Conservation (phyloP, 1,140 invertebrate genomes). For the Drosophila subobscura region DNA sequence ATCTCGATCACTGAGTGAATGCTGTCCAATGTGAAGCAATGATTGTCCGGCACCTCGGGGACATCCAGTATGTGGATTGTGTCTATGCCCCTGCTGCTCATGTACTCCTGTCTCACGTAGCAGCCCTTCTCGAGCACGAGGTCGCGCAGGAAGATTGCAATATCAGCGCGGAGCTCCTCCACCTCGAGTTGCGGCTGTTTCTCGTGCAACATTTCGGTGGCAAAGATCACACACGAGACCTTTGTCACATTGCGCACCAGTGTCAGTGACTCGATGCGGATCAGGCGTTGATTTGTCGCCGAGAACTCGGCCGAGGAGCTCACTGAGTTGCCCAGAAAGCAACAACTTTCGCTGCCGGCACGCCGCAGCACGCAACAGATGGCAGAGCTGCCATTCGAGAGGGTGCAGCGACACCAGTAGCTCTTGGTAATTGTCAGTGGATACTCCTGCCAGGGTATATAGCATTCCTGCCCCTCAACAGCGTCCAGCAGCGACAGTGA, state of each 20-base stretch:
- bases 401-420: conserved; percentile 55
- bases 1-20: conserved; percentile 30
- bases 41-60: background rate
- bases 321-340: conserved; percentile 64
- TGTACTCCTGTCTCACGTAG: conserved; percentile 33
- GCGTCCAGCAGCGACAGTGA: conserved; percentile 51
- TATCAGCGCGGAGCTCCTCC: conserved; percentile 34
- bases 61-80: conserved; percentile 43
- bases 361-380: conserved; percentile 51
- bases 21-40: conserved; percentile 45
- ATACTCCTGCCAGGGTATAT: conserved; percentile 16
- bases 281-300: conserved; percentile 21
- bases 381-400: conserved; percentile 42
- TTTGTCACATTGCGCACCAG: background rate
- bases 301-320: conserved; percentile 18
- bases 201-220: conserved; percentile 39
- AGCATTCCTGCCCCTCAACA: conserved; percentile 39
- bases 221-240: conserved; percentile 44
- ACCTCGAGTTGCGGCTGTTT: conserved; percentile 10
- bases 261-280: conserved; percentile 14
- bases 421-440: background rate
- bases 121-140: conserved; percentile 46
- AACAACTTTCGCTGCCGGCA: conserved; percentile 50
- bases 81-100: conserved; percentile 52
- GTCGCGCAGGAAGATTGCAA: conserved; percentile 46